Percentiles rank a stretch among this genome's conserved stretches.
Conservation (phyloP, 2,888 invertebrate species). For the Ochropleura leucogaster region DNA sequence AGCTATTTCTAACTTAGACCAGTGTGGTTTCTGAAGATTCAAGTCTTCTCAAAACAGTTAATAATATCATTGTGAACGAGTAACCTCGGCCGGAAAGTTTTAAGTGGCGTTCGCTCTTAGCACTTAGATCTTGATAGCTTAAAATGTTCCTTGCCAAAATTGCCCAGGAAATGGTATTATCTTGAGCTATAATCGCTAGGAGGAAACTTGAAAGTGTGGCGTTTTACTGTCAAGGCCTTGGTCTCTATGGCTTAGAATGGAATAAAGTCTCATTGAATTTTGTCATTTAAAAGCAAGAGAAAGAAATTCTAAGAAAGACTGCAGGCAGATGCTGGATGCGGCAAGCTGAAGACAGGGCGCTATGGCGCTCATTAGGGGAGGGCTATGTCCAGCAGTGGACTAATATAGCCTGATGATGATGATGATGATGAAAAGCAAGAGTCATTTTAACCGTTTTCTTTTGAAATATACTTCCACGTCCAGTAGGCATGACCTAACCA, state of each 20-base stretch:
- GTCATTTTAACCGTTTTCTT: background rate
- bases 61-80: slow-evolving; percentile 52
- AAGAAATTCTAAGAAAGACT: no score
- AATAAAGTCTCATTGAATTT: background rate
- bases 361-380: no score
- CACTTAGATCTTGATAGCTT: slow-evolving; percentile 58
- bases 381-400: no score
- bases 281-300: no score
- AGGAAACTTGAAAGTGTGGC: slow-evolving; percentile 10
- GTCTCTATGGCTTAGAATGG: background rate
- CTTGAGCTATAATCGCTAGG: slow-evolving; percentile 29
- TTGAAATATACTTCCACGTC: background rate
- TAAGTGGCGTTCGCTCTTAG: slow-evolving; percentile 52
- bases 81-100: slow-evolving; percentile 51
- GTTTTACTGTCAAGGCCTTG: slow-evolving; percentile 1
- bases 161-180: slow-evolving; percentile 43
- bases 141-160: slow-evolving; percentile 48
- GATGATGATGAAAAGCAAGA: no score
- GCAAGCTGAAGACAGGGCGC: no score
- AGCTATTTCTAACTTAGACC: slow-evolving; percentile 40
- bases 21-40: slow-evolving; percentile 40
- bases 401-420: no score
- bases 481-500: no score
- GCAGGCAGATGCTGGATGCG: no score
- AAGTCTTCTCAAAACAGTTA: slow-evolving; percentile 50